Evolutionary conservation across 2,113 vertebrate species (phyloP), one percentile per base, ranked within the genome.

Genomic region (Tyrannus savana): DNA sequence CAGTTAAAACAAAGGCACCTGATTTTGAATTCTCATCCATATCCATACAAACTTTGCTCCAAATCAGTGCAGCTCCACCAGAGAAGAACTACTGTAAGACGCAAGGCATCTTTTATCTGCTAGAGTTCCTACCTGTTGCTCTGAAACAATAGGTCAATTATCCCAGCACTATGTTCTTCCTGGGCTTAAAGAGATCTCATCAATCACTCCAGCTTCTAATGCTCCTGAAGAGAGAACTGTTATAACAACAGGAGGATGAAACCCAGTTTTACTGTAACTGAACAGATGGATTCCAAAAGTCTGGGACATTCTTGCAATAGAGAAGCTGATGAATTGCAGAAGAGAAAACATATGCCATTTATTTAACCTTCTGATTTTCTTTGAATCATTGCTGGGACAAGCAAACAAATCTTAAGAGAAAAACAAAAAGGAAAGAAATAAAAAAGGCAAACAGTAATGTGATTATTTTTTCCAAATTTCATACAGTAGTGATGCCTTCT

Each of bases 281-380:
- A 96, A 84, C 76, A 94, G 92, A 95, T 82, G 80, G 60, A 89
- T 94, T 94, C 73, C 52, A 68, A 94, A 94, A 92, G 53, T 73
- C 86, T 87, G 86, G 37, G 73, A 90, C 3, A 7, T 55, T 87
- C 69, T 87, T 92, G 77, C 80, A 93, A 42, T 84, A 76, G 73
- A 96, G 92, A 96, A 94, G 37, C 41, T 92, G 90, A 95, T 93
- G 62, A 94, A 91, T 91, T 89, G 84, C 86, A 84, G 69, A 74
- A 95, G 49, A 63, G 92, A 94, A 88, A 80, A 75, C 75, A 85
- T 58, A 83, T 82, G 79, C 47, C 88, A 73, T 53, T 88, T 94
- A 93, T 39, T 94, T 82, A 96, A 76, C 37, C 23, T 94, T 60
- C 60, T 93, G 68, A 84, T 93, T 93, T 89, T 89, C 68, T 93